phyloP scores from a whole-genome alignment of 92 coral and sea anemone species.

The Porites cylindrica region DNA sequence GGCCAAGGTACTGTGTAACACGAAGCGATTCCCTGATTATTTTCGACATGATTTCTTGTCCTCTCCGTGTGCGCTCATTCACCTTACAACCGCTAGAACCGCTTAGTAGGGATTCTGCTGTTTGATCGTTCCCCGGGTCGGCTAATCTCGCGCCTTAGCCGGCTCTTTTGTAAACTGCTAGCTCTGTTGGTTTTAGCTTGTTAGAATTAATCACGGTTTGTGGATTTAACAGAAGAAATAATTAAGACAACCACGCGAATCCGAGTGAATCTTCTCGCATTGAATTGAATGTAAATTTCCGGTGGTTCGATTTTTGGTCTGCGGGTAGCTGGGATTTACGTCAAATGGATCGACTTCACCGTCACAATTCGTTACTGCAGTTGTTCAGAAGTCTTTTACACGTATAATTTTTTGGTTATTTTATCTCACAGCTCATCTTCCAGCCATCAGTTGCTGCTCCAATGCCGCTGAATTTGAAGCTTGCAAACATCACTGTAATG shows the following conservation, averaged over 20 bases:
- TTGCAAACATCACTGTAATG: conserved; percentile 89
- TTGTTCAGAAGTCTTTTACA: conserved; percentile 26
- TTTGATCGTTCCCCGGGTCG: conserved; percentile 34
- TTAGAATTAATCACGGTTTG: conserved; percentile 97
- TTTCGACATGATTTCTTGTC: conserved; percentile 32
- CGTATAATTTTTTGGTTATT: conserved; percentile 43
- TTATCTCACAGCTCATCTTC: conserved; percentile 73
- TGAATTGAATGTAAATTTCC: conserved; percentile 99
- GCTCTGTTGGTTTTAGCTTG: conserved; percentile 89
- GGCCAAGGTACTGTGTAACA: conserved; percentile 65
- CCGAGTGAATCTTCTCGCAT: conserved; percentile 84
- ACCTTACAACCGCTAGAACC: conserved; percentile 25
- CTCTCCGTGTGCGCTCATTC: conserved; percentile 49
- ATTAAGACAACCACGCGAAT: conserved; percentile 94
- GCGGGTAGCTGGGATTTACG: conserved; percentile 49
- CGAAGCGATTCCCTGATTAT: conserved; percentile 34
- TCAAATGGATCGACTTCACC: conserved; percentile 38
- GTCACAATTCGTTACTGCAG: conserved; percentile 26
- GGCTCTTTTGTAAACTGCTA: conserved; percentile 45
- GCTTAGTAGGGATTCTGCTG: conserved; percentile 52
- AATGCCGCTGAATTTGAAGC: conserved; percentile 81
- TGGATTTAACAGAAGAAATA: conserved; percentile 97
- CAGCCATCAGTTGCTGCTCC: conserved; percentile 91
- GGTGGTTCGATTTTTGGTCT: conserved; percentile 61
- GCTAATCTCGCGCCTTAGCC: conserved; percentile 47